phyloP scores from a whole-genome alignment of 1,140 invertebrate genomes.

The Trachymyrmex cornetzi region DNA sequence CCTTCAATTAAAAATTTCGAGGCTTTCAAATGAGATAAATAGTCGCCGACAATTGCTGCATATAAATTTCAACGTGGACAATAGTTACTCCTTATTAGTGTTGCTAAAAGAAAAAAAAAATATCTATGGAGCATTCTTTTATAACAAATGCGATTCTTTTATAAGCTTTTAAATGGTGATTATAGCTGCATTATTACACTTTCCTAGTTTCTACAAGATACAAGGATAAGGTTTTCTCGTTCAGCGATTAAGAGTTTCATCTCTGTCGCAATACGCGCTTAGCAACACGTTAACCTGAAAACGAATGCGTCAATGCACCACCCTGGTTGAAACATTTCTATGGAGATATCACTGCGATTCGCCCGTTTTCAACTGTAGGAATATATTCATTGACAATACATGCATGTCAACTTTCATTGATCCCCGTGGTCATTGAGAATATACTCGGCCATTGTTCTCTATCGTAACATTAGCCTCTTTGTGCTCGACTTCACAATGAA shows the following conservation, averaged over 20 bases:
- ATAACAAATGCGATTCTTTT: conserved; percentile 17
- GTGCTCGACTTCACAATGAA: conserved; percentile 33
- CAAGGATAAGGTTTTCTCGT: background rate
- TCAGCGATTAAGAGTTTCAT: conserved; percentile 1
- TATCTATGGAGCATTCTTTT: background rate
- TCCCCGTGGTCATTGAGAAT: conserved; percentile 35
- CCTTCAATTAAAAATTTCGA: background rate
- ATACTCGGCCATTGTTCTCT: conserved; percentile 44
- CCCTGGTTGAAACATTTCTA: conserved; percentile 31
- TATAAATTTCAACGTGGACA: background rate
- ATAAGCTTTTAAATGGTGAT: background rate
- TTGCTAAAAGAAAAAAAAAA: background rate
- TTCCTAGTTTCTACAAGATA: background rate
- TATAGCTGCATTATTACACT: background rate
- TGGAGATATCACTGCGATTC: background rate
- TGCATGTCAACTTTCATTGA: conserved; percentile 52
- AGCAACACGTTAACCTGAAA: conserved; percentile 27
- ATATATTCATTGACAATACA: conserved; percentile 40
- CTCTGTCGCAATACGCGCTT: background rate
- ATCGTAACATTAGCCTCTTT: conserved; percentile 38
- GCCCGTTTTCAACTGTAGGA: background rate
- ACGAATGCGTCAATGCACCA: conserved; percentile 20
- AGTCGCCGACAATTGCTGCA: background rate
- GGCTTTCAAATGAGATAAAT: background rate
- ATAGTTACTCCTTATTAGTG: background rate